Evolutionary conservation across 2,888 invertebrate genomes (phyloP), one percentile per base, ranked within the genome.

Genomic region (Lacanobia oleracea): DNA sequence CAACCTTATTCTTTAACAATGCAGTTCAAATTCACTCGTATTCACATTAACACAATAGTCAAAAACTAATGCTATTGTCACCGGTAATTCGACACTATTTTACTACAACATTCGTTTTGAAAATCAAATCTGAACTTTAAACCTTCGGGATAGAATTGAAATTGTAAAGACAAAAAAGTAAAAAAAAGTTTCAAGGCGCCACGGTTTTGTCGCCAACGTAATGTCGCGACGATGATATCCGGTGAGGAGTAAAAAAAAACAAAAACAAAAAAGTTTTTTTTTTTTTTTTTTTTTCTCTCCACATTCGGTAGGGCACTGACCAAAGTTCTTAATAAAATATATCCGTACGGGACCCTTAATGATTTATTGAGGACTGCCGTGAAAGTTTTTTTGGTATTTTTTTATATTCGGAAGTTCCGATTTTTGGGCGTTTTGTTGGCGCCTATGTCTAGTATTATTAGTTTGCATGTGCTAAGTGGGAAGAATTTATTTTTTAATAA

Each of bases 141-240:
- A 2, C 53, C 72, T 23, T 62, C 6, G 51, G 1, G 18, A 72
- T 84, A 84, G 80, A 78, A 81, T 37, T 60, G 45, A 77, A 66
- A 81, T 69, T 82, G 12, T 54, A 60, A 66, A 40, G 16, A 77
- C 33, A 71, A 77, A 82, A 82, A 79, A 64, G 21, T 67, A 72
- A 74, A 87, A 87, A 91, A 91, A 92, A 91, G 90, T 80, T 33
- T 63, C 53, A 85, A 91, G 95, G 94, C 95, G 95, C 95, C 95
- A 93, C 80, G 89, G 84, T 88, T 92, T 93, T 93, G 94, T 94
- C 94, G 94, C 94, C 94, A 89, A 83, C 88, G 90, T 87, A 87
- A 84, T 91, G 94, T 93, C 93, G 91, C 93, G 94, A 87, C 94
- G 91, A 82, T 92, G 90, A 94, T 93, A 94, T 95, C 95, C 95